Conservation (phyloP, 2,888 invertebrate genomes). For the Pollenia angustigena region DNA sequence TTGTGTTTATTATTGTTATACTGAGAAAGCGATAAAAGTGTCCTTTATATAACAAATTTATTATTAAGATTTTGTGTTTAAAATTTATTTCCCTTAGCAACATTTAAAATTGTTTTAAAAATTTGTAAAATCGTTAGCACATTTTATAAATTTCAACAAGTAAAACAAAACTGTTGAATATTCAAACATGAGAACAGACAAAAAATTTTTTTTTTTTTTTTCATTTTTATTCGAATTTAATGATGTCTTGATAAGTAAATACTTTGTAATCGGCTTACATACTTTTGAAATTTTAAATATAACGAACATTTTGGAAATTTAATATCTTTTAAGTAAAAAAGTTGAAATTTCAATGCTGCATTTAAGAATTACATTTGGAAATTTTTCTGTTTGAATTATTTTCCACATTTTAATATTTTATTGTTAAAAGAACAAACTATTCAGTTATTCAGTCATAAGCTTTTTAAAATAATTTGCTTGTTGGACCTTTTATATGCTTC, state of each 20-base stretch:
- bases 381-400: neutral
- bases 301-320: slow-evolving; percentile 37
- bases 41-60: no score
- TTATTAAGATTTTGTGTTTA: no score
- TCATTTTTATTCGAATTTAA: no score
- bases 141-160: no score
- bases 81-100: no score
- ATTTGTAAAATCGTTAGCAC: no score
- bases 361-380: neutral
- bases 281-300: neutral
- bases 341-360: slow-evolving; percentile 12
- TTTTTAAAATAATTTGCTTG: slow-evolving; percentile 23
- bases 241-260: no score
- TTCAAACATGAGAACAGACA: no score
- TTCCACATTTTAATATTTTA: neutral
- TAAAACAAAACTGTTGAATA: no score
- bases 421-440: neutral
- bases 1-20: slow-evolving; percentile 10
- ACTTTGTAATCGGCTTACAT: neutral
- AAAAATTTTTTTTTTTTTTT: no score
- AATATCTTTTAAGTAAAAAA: slow-evolving; percentile 23
- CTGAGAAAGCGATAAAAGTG: neutral
- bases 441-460: slow-evolving; percentile 17
- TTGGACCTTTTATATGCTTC: slow-evolving; percentile 28
- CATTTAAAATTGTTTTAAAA: no score